Conservation (phyloP, 2,797 vertebrate species). For the Phalloptychus januarius region DNA sequence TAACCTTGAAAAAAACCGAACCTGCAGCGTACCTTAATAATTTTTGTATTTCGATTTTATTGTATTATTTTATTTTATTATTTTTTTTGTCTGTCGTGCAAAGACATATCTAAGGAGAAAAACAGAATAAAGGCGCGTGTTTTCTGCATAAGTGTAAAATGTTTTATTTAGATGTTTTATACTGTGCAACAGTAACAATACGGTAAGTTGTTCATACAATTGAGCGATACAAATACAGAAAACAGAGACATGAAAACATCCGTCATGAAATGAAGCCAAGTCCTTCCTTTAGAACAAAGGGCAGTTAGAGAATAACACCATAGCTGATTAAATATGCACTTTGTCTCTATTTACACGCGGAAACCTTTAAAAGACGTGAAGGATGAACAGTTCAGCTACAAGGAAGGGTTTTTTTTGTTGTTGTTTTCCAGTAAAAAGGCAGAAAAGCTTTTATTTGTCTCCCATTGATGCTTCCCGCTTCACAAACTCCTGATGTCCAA, state of each 20-base stretch:
- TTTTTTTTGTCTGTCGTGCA: background rate
- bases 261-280: constrained; percentile 68
- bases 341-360: constrained; percentile 74
- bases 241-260: constrained; percentile 80
- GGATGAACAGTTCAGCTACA: constrained; percentile 54
- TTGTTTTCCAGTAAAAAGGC: constrained; percentile 56
- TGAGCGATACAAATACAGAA: constrained; percentile 82
- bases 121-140: background rate
- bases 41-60: background rate
- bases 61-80: background rate
- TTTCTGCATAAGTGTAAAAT: constrained; percentile 81
- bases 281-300: constrained; percentile 53
- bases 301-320: constrained; percentile 52
- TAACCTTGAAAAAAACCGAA: too few species aligned
- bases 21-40: too few species aligned
- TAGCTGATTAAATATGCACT: constrained; percentile 78
- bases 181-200: constrained; percentile 89
- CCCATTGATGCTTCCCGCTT: constrained; percentile 18
- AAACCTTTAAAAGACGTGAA: constrained; percentile 50
- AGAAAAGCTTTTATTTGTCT: constrained; percentile 23
- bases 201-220: constrained; percentile 85
- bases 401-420: constrained; percentile 42
- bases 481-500: constrained; percentile 30
- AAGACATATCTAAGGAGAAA: background rate
- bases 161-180: constrained; percentile 88